A percentile compares a stretch with the other conserved stretches of the same genome.
Evolutionary conservation across 2,113 vertebrate species (phyloP).

Genomic region (Megalops atlanticus): DNA sequence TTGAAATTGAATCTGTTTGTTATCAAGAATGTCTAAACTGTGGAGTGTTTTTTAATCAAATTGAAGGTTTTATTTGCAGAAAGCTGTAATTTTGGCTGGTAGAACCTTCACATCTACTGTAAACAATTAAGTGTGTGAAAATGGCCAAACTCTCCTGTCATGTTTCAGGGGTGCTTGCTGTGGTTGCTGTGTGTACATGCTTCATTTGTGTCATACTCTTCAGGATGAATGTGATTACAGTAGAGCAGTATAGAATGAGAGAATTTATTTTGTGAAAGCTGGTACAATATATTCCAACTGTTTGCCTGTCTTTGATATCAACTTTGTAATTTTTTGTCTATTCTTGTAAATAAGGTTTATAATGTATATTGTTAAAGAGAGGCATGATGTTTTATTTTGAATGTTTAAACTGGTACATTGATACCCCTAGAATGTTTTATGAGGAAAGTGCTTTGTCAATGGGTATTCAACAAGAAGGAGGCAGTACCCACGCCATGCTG

Average conservation of each 20-base stretch:
- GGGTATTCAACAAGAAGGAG: slow-evolving; percentile 13
- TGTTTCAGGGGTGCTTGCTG: slow-evolving; percentile 5
- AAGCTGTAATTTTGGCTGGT: background rate
- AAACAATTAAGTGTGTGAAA: background rate
- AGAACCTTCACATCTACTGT: background rate
- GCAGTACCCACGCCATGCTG: background rate
- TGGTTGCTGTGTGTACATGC: background rate
- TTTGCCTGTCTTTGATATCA: slow-evolving; percentile 10
- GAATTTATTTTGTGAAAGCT: background rate
- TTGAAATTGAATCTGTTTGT: background rate
- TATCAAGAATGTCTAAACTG: slow-evolving; percentile 9
- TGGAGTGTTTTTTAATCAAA: slow-evolving; percentile 13
- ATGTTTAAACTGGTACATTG: slow-evolving; percentile 17
- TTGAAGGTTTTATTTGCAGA: background rate
- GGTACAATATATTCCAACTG: background rate
- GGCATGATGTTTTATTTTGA: slow-evolving; percentile 27
- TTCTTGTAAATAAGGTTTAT: slow-evolving; percentile 35
- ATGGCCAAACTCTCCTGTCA: background rate
- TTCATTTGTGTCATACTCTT: slow-evolving; percentile 1
- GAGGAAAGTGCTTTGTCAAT: slow-evolving; percentile 11
- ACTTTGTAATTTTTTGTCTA: slow-evolving; percentile 17
- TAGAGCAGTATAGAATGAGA: background rate
- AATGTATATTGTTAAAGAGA: slow-evolving; percentile 28
- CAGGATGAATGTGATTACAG: background rate
- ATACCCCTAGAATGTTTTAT: slow-evolving; percentile 16